Base-by-base conservation (phyloP, 2,888 invertebrate genomes). In the Harmothoe impar region DNA sequence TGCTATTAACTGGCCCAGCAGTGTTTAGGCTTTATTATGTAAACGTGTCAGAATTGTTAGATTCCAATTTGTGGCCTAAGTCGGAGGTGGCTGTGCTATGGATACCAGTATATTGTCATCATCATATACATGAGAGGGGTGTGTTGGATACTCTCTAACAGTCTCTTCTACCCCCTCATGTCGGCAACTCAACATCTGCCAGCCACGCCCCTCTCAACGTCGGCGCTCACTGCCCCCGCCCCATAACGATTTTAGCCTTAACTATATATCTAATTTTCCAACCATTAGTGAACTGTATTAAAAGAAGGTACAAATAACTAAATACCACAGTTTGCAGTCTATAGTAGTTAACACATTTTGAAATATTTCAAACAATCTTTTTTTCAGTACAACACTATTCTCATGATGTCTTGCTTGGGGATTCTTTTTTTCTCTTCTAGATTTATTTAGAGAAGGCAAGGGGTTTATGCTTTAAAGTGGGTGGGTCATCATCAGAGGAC, bases 41-140 rank as follows among this genome's bases (percentile, higher is more conserved):
- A 81, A 81, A 81, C 81, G 81, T 81, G 81, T 81, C 81, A 81
- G 81, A 81, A 33, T 81, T 20, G 81, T 81, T 81, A 81, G 81
- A 33, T 81, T 81, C 81, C 43, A 81, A 81, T 81, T 81, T 33
- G 81, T 25, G 81, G 3, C 43, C 20, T 29, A 20, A 5, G 1
- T 62, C 15, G 62, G 62, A 62, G 62, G 62, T n/a, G 62, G 62
- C 62, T 12, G 15, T 62, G 43, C 43, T 43, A 3, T 43, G 43
- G 43, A 43, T 43, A 43, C 43, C 43, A 43, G 43, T 43, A 43
- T 43, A 43, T 43, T 43, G 43, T 43, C 43, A 43, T 43, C 43
- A 43, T 43, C 43, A 43, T 43, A 43, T 43, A 43, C 62, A 62
- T 62, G 62, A 62, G 62, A 62, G 62, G 3, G 62, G 62, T 15